Base-by-base conservation (phyloP, 1,140 invertebrate genomes). In the Bombus affinis region DNA sequence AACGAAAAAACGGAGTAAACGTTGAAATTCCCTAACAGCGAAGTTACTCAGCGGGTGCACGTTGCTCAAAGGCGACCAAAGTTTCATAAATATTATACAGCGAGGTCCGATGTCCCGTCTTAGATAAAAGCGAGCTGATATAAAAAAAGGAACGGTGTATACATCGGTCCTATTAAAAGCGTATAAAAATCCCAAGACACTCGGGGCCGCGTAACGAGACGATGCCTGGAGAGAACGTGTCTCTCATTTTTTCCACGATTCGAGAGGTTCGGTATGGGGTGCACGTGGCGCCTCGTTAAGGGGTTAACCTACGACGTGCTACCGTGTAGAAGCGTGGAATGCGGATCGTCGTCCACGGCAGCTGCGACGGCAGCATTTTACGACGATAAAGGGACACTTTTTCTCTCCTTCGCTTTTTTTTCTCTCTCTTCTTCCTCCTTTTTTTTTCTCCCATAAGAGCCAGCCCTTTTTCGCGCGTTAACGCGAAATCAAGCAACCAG, bases 291-390 rank as follows among this genome's bases (percentile, higher is more conserved):
- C 22, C 81, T 90, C 65, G 77, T 87, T 87, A 84, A 83, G 81
- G 75, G 75, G 62, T 84, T 87, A 75, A 87, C 72, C 72, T 79
- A 89, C 86, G 84, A 83, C 59, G 87, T 72, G 85, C 86, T 90
- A 90, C 65, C 57, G 70, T 32, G 77, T 85, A 77, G 80, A 89
- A 86, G 53, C 80, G 39, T 57, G 73, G 81, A 89, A 90, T 87
- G 88, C 70, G 78, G 88, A 90, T 87, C 80, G 83, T 77, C 57
- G 44, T 9, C 28, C 10, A 62, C 70, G 57, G 88, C 89, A 89
- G 88, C 89, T 89, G 89, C 81, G 37, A 74, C 35, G n/a, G n/a
- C n/a, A 81, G 39, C 18, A 44, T 39, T 85, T 79, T 57, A 78
- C 73, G 53, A 62, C 35, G 62, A 70, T 53, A 66, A 47, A 65